These are phyloP conservation scores for Leucoraja erinaceus DNA, from an alignment of 2,113 vertebrate species.

Conservation along the genomic window DNA sequence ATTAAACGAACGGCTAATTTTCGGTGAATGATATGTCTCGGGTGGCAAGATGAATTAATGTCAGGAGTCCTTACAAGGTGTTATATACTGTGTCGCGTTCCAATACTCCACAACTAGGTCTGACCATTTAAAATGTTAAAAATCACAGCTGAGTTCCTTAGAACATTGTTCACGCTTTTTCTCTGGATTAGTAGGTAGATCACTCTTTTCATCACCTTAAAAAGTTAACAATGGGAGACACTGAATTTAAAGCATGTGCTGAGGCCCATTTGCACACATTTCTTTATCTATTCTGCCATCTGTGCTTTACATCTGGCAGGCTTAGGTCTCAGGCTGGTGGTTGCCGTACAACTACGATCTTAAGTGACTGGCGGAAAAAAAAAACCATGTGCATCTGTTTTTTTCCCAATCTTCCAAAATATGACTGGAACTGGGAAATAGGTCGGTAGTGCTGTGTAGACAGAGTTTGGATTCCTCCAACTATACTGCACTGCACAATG, in stretches of 20 bases:
- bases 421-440: neutral
- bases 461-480: neutral
- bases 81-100: neutral
- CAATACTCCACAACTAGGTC: neutral
- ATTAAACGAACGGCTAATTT: neutral
- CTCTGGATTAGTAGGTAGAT: neutral
- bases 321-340: neutral
- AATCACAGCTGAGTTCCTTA: neutral
- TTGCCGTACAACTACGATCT: conserved; percentile 1
- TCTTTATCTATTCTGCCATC: conserved; percentile 26
- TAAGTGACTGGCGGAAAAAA: neutral
- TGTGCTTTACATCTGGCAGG: neutral
- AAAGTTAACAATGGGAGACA: neutral
- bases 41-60: neutral
- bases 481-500: neutral
- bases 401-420: conserved; percentile 16
- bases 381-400: neutral
- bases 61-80: too few species aligned
- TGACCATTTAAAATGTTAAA: neutral
- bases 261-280: neutral
- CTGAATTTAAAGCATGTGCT: neutral
- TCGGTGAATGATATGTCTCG: neutral
- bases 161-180: neutral
- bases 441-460: neutral
- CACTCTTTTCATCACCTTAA: neutral